A percentile compares a stretch with the other conserved stretches of the same genome.
phyloP scores from a whole-genome alignment of 2,113 vertebrate species.

The Corythaixoides concolor region DNA sequence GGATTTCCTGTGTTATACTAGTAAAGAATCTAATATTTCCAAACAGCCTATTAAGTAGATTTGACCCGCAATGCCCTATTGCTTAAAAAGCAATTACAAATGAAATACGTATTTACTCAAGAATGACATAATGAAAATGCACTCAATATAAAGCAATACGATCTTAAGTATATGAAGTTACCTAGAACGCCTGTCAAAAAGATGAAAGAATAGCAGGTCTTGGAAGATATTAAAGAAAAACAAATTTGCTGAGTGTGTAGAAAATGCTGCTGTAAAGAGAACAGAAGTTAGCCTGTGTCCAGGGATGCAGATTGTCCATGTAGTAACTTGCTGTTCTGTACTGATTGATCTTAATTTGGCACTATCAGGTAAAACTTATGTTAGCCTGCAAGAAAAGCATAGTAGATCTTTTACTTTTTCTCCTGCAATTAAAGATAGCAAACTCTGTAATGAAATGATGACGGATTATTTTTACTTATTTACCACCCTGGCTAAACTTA shows the following conservation, averaged over 20 bases:
- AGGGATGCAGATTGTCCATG: rapidly evolving
- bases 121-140: not conserved
- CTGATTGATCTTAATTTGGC: not conserved
- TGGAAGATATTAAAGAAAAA: not conserved
- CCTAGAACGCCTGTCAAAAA: not conserved
- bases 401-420: not conserved
- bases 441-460: not conserved
- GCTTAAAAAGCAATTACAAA: not conserved
- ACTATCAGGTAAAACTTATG: not conserved
- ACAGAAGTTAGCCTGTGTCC: not conserved
- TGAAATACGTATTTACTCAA: not conserved
- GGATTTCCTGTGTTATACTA: not conserved
- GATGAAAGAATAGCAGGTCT: not conserved
- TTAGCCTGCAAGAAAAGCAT: not conserved
- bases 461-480: not conserved
- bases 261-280: not conserved
- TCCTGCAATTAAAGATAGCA: not conserved
- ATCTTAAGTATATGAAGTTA: not conserved
- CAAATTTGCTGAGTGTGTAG: not conserved
- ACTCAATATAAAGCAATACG: not conserved
- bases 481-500: not conserved
- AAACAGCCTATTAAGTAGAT: not conserved
- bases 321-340: not conserved
- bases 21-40: not conserved
- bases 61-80: not conserved